Conservation (phyloP, 1,140 invertebrate species). For the Babylonia areolata region DNA sequence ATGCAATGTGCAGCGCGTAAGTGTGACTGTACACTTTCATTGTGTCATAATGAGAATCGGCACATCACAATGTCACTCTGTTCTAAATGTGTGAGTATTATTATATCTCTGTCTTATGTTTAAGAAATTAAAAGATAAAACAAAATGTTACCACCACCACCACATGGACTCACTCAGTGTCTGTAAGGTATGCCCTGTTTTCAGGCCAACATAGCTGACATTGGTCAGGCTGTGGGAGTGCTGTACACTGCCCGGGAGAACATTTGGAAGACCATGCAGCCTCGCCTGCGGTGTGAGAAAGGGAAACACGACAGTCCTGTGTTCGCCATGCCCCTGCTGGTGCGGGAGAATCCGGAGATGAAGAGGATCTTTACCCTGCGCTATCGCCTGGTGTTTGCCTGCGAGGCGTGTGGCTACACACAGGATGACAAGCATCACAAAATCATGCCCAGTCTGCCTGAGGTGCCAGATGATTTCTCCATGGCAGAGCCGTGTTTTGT, state of each 20-base stretch:
- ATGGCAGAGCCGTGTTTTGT: conserved; percentile 61
- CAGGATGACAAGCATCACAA: conserved; percentile 59
- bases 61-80: no score
- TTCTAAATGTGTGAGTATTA: no score
- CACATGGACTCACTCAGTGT: no score
- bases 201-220: conserved; percentile 51
- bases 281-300: conserved; percentile 65
- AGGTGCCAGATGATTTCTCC: conserved; percentile 55
- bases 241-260: conserved; percentile 66
- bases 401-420: conserved; percentile 61
- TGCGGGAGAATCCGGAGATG: conserved; percentile 54
- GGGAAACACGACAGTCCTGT: conserved; percentile 73
- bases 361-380: conserved; percentile 61
- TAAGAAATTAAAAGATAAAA: no score
- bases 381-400: conserved; percentile 59
- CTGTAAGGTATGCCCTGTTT: neutral
- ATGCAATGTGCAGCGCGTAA: no score
- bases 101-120: no score
- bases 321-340: conserved; percentile 67
- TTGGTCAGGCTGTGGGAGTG: conserved; percentile 54
- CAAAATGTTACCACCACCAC: no score
- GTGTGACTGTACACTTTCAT: no score
- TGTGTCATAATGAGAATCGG: no score
- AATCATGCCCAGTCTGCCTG: conserved; percentile 67
- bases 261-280: conserved; percentile 64